Conservation (phyloP, 2,888 invertebrate species). For the Panorpa germanica region DNA sequence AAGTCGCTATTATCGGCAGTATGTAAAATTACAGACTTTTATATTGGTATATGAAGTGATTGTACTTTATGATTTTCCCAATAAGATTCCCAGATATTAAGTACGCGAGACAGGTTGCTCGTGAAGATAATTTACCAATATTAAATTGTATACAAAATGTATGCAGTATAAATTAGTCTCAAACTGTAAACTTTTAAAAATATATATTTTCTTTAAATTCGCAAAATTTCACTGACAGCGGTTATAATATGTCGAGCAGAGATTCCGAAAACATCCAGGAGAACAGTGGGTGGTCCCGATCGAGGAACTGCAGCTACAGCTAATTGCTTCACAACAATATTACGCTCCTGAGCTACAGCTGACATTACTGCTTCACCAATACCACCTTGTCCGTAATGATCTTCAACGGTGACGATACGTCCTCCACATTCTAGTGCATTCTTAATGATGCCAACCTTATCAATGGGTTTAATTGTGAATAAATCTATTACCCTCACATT, state of each 20-base stretch:
- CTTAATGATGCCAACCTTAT: slow-evolving; percentile 50
- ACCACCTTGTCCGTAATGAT: slow-evolving; percentile 86
- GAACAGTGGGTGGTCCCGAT: slow-evolving; percentile 73
- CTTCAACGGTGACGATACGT: slow-evolving; percentile 81
- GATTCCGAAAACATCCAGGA: slow-evolving; percentile 80
- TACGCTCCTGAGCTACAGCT: slow-evolving; percentile 52
- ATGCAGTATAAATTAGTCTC: too few species aligned
- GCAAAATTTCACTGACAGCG: slow-evolving; percentile 45
- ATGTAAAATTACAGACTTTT: too few species aligned
- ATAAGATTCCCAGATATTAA: too few species aligned
- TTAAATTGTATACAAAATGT: too few species aligned
- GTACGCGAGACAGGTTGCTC: too few species aligned
- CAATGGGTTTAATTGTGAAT: slow-evolving; percentile 92
- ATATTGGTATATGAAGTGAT: too few species aligned
- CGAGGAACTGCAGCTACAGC: slow-evolving; percentile 73
- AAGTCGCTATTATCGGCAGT: too few species aligned
- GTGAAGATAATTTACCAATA: too few species aligned
- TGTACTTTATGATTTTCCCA: too few species aligned
- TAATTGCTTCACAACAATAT: slow-evolving; percentile 55
- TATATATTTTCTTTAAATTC: slow-evolving; percentile 24
- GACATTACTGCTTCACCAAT: slow-evolving; percentile 87
- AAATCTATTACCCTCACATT: slow-evolving; percentile 77
- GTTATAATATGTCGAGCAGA: slow-evolving; percentile 58
- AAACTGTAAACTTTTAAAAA: too few species aligned
- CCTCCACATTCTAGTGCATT: slow-evolving; percentile 68